Conservation (phyloP, 2,888 invertebrate species). For the Margaritifera margaritifera region DNA sequence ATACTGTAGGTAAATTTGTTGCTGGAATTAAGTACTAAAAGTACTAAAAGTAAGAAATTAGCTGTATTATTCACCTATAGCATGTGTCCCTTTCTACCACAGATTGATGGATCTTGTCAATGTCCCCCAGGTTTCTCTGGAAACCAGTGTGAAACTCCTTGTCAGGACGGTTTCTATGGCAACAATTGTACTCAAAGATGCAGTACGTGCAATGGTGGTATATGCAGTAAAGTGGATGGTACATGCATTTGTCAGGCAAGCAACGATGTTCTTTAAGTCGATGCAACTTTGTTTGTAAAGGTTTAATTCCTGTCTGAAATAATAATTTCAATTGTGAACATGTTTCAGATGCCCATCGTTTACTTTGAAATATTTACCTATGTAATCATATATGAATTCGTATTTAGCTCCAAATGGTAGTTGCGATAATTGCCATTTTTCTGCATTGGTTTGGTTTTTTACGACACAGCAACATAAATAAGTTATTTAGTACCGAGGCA, state of each 20-base stretch:
- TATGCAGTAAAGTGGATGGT: slow-evolving; percentile 50
- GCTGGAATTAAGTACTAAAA: not conserved
- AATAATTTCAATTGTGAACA: too few species aligned
- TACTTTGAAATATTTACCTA: too few species aligned
- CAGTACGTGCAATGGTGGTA: slow-evolving; percentile 26
- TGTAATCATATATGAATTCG: too few species aligned
- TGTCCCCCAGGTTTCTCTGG: slow-evolving; percentile 50
- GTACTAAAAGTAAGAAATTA: too few species aligned
- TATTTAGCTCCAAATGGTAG: too few species aligned
- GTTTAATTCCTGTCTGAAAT: too few species aligned
- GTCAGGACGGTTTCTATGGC: slow-evolving; percentile 50
- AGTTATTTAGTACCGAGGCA: too few species aligned
- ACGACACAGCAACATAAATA: too few species aligned
- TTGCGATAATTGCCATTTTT: too few species aligned
- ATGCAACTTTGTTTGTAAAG: not conserved
- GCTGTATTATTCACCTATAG: not conserved
- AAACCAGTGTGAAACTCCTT: slow-evolving; percentile 35
- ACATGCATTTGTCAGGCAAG: slow-evolving; percentile 43
- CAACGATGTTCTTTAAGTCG: not conserved
- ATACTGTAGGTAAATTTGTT: not conserved
- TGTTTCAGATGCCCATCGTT: too few species aligned
- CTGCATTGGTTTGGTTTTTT: too few species aligned
- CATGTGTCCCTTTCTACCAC: not conserved
- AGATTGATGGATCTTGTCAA: slow-evolving; percentile 44
- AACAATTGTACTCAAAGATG: slow-evolving; percentile 45